A percentile compares a stretch with the other conserved stretches of the same genome.
Evolutionary conservation across 2,888 invertebrate species (phyloP).

Genomic region (Scaptomyza tumidula): DNA sequence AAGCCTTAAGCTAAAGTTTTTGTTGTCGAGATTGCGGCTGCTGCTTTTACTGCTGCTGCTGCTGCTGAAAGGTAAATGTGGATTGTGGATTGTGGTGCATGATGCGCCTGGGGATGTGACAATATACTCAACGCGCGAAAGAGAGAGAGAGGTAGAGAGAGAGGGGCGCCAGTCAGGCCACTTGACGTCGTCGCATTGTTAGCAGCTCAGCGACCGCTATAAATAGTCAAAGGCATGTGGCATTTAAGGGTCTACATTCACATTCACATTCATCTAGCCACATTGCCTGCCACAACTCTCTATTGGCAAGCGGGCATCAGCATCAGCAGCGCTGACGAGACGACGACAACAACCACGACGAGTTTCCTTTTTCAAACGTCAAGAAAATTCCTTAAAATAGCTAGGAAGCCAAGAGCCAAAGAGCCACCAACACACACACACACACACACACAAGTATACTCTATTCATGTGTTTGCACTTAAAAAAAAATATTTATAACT

Average conservation of each 20-base stretch:
- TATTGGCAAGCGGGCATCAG: constrained; percentile 44
- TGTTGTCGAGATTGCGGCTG: constrained; percentile 21
- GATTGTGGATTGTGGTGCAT: constrained; percentile 2
- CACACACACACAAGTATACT: neutral
- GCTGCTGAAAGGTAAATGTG: neutral
- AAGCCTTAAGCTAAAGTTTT: constrained; percentile 35
- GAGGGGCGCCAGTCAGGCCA: constrained; percentile 39
- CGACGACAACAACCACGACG: constrained; percentile 7
- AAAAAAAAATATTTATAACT: neutral
- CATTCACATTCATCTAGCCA: constrained; percentile 31
- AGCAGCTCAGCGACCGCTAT: constrained; percentile 72
- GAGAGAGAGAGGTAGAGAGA: neutral
- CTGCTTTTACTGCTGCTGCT: no score
- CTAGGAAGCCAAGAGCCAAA: constrained; percentile 18
- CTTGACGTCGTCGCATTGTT: constrained; percentile 71
- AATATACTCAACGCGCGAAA: no score
- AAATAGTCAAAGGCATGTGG: constrained; percentile 70
- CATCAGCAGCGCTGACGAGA: constrained; percentile 12
- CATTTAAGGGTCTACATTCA: constrained; percentile 51
- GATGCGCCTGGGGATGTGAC: constrained; percentile 2
- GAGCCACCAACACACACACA: neutral
- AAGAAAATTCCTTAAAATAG: constrained; percentile 69
- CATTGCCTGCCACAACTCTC: constrained; percentile 38
- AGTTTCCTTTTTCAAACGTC: constrained; percentile 63
- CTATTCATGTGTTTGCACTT: constrained; percentile 10